Conservation (phyloP, 30 jellyfish, hydroid and myxozoan genomes). For the Turritopsis rubra region DNA sequence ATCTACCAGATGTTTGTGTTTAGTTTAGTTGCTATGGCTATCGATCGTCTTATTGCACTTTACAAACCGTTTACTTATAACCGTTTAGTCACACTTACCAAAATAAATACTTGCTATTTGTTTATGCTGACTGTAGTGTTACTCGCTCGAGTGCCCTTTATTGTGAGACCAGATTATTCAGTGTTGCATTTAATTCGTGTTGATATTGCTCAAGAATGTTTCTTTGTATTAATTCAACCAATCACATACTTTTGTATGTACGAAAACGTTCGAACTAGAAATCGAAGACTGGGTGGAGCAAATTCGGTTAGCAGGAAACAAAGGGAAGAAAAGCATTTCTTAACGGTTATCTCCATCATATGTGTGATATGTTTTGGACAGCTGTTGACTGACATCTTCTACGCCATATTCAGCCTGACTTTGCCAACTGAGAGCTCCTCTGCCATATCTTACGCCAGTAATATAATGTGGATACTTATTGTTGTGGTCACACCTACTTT, state of each 20-base stretch:
- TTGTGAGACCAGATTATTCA: background rate
- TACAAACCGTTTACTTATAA: constrained; percentile 13
- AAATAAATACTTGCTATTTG: background rate
- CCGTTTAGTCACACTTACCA: constrained; percentile 7
- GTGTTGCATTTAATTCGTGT: background rate
- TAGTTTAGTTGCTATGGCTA: constrained; percentile 5
- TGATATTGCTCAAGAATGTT: constrained; percentile 12
- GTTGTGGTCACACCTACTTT: constrained; percentile 10
- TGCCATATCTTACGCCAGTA: constrained; percentile 1
- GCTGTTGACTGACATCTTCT: constrained; percentile 4
- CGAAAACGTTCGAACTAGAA: background rate
- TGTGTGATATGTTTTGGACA: constrained; percentile 1
- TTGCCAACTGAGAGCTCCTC: background rate
- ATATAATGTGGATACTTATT: constrained; percentile 2
- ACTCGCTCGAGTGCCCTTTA: constrained; percentile 8
- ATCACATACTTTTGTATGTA: constrained; percentile 1
- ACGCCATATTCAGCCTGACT: constrained; percentile 7
- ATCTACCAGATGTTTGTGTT: constrained; percentile 16
- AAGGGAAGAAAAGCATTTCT: constrained; percentile 2
- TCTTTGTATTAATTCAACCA: constrained; percentile 1
- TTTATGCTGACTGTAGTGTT: background rate
- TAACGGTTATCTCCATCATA: background rate
- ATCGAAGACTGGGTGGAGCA: background rate
- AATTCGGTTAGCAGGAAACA: background rate
- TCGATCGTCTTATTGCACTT: constrained; percentile 13